Evolutionary conservation across 2,797 vertebrate species (phyloP), one percentile per base, ranked within the genome.

Genomic region (Enteromius afrohamiltoni): DNA sequence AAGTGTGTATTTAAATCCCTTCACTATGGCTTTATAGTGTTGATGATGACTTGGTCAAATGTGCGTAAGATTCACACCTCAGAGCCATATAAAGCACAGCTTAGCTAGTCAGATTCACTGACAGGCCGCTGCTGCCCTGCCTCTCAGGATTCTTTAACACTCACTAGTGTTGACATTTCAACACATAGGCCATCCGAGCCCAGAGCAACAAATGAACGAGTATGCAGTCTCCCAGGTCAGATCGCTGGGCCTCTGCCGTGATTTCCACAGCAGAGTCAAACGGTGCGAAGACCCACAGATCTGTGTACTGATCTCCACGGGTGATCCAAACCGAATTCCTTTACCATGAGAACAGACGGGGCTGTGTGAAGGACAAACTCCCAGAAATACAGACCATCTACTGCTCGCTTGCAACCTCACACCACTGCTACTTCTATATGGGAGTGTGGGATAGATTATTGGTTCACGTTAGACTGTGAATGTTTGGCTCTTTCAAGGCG

Each of bases 41-140:
- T 88, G 85, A 87, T 83, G 86, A 84, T 23, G 75, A 71, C 86
- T 68, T 29, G 49, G 64, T 80, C 42, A 86, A 80, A 87, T 87
- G 87, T 82, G 82, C 60, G 42, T 67, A 83, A 82, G 86, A 85
- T 88, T 87, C 87, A 87, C 86, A 88, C 87, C 82, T 88, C 86
- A 31, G 78, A 68, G 49, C 74, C 84, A 82, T 87, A 62, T 79
- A 87, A 88, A 87, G 82, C 75, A 53, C 70, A 68, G 85, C 53
- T 84, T 77, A 75, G 55, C 55, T 82, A 64, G 73, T 85, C 73
- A 82, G 83, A 84, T 85, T 77, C 67, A 80, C 37, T 55, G 69
- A 45, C 34, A n/a, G 23, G 23, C n/a, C 55, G 3, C 51, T 47
- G 75, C 29, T 62, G 74, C 53, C 80, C 47, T 16, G 69, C 29